Conservation (phyloP, 2,797 vertebrate genomes). For the Eremophila alpestris region DNA sequence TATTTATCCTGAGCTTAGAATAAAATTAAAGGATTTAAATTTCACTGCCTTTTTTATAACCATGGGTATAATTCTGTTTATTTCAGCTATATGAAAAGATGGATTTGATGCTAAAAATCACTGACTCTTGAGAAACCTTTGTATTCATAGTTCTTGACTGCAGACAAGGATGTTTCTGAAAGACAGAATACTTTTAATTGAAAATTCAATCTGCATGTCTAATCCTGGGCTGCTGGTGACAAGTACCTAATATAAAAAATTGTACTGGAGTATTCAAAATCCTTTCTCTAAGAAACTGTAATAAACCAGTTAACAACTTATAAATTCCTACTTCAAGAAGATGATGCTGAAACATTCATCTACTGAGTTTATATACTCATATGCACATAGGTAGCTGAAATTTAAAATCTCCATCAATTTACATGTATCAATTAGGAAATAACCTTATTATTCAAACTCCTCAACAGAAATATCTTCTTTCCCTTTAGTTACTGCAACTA, state of each 20-base stretch:
- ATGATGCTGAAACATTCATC: background rate
- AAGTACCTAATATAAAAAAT: slow-evolving; percentile 15
- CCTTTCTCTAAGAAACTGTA: background rate
- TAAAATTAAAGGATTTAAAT: slow-evolving; percentile 22
- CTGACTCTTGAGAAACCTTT: slow-evolving; percentile 28
- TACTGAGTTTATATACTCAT: background rate
- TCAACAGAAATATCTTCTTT: background rate
- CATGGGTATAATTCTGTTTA: background rate
- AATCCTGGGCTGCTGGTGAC: slow-evolving; percentile 5
- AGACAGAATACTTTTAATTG: slow-evolving; percentile 47
- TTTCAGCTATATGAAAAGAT: background rate
- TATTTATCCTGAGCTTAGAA: slow-evolving; percentile 18
- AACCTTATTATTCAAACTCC: slow-evolving; percentile 2
- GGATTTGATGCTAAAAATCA: background rate
- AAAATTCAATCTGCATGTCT: slow-evolving; percentile 52
- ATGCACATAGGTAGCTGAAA: background rate
- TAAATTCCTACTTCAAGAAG: background rate
- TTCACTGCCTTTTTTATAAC: background rate
- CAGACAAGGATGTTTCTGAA: slow-evolving; percentile 7
- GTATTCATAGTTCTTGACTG: background rate
- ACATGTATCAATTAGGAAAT: background rate
- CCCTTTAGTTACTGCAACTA: background rate
- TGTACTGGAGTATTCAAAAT: background rate
- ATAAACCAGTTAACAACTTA: background rate
- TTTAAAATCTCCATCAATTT: background rate